Evolutionary conservation across 2,888 invertebrate species (phyloP).

Genomic region (Phasia obesa): DNA sequence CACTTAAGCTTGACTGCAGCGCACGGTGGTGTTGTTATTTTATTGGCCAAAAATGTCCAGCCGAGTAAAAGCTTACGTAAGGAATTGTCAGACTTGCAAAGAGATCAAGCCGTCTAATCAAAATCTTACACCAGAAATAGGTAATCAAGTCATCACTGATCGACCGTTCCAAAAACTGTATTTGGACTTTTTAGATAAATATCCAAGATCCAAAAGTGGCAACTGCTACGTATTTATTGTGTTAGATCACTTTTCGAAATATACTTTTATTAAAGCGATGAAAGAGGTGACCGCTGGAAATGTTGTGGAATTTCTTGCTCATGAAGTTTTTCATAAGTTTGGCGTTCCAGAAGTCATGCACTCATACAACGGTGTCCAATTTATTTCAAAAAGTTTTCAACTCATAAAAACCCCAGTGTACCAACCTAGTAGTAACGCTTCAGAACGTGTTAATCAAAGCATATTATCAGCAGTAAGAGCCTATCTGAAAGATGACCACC

Average conservation of each 20-base stretch:
- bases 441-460: too few relatives aligned
- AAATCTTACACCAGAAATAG: background rate
- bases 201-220: background rate
- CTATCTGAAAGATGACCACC: too few relatives aligned
- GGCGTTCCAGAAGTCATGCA: background rate
- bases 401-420: too few relatives aligned
- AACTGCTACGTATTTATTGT: background rate
- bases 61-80: constrained; percentile 25
- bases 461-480: too few relatives aligned
- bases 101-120: constrained; percentile 11
- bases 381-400: too few relatives aligned
- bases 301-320: background rate
- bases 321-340: background rate
- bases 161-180: background rate
- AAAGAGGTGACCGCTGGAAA: background rate
- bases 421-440: too few relatives aligned
- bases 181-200: background rate
- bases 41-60: constrained; percentile 34
- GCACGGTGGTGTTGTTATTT: background rate
- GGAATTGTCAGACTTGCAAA: background rate
- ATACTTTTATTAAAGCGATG: background rate
- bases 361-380: constrained; percentile 58
- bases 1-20: background rate
- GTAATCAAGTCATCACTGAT: background rate
- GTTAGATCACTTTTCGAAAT: background rate